These are phyloP conservation scores for Agyllia agylla DNA, from an alignment of 2,888 invertebrate genomes.

Conservation along the genomic window DNA sequence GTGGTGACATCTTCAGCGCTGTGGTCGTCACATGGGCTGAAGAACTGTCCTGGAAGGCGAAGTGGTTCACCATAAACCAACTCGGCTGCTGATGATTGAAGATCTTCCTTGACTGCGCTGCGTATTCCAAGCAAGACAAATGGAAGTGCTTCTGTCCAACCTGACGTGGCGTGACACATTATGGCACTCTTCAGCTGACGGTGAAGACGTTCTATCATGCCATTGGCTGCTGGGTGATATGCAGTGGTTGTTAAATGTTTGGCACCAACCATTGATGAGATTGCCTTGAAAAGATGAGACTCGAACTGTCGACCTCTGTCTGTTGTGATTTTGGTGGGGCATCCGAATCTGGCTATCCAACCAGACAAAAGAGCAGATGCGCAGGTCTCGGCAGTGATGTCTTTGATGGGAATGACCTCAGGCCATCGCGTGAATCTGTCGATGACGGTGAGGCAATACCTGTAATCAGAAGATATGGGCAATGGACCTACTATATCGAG, in stretches of 20 bases:
- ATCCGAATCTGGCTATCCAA: background rate
- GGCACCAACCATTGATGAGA: constrained; percentile 40
- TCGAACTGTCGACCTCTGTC: background rate
- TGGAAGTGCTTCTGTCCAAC: background rate
- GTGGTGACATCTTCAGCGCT: too few species aligned
- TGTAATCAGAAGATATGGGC: background rate
- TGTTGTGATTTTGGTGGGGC: background rate
- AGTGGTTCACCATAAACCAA: background rate
- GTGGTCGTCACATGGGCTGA: too few species aligned
- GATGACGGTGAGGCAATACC: background rate
- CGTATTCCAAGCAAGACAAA: background rate
- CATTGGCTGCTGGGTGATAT: background rate
- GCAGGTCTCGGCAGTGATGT: background rate
- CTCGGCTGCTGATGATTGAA: background rate
- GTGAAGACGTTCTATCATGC: background rate
- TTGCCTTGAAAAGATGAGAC: background rate
- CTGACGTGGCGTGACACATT: background rate
- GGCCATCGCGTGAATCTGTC: background rate
- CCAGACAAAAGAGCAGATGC: background rate
- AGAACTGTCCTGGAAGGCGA: background rate
- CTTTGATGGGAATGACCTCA: background rate
- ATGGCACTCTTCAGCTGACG: background rate
- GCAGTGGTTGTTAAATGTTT: constrained; percentile 71
- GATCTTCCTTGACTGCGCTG: background rate
- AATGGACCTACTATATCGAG: background rate